These are phyloP conservation scores for Miniopterus natalensis DNA, from an alignment of 2,113 vertebrate genomes.

Conservation along the genomic window DNA sequence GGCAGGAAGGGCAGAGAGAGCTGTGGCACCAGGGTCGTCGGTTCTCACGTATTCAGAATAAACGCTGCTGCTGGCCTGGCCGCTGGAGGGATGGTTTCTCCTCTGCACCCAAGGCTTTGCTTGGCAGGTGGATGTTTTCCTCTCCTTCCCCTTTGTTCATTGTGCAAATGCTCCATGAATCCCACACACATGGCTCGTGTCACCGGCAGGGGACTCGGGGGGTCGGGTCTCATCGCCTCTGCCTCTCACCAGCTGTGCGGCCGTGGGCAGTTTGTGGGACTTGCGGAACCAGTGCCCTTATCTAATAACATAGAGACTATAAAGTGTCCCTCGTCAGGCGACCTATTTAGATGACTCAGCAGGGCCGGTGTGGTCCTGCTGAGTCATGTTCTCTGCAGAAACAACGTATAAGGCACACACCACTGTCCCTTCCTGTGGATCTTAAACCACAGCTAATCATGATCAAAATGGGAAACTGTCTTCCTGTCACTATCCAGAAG, in stretches of 20 bases:
- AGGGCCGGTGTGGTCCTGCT: not conserved
- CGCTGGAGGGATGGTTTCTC: not conserved
- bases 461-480: not conserved
- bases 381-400: not conserved
- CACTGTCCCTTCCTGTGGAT: not conserved
- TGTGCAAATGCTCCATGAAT: not conserved
- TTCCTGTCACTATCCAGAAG: not conserved
- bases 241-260: not conserved
- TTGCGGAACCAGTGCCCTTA: not conserved
- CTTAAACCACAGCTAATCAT: no score
- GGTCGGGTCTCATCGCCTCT: not conserved
- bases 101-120: not conserved
- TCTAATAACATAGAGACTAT: not conserved
- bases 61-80: conserved; percentile 72
- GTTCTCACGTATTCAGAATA: conserved; percentile 79
- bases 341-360: not conserved
- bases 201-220: not conserved
- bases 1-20: not conserved
- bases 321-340: not conserved
- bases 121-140: not conserved
- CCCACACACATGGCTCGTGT: not conserved
- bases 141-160: not conserved
- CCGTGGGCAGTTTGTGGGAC: not conserved
- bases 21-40: rapidly evolving
- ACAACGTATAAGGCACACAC: not conserved